phyloP scores from a whole-genome alignment of 1,140 invertebrate genomes.

The Babylonia areolata region DNA sequence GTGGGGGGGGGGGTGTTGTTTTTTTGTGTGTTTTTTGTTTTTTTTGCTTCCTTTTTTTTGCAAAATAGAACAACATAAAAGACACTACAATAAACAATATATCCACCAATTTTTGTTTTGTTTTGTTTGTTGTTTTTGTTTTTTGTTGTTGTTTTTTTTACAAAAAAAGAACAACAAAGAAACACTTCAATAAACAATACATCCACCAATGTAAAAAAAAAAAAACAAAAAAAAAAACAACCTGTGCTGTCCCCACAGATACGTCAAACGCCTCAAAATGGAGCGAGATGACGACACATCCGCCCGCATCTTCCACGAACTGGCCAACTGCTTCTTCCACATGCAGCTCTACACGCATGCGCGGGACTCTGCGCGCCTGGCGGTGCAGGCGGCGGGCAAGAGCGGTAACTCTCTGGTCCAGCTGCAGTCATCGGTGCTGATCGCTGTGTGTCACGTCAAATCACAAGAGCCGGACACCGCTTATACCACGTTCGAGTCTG shows the following conservation, averaged over 20 bases:
- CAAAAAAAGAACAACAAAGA: no score
- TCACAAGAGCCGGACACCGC: background rate
- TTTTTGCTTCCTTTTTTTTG: no score
- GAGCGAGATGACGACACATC: slow-evolving; percentile 18
- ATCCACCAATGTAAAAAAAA: no score
- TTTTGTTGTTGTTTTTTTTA: no score
- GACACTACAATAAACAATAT: no score
- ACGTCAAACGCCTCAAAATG: slow-evolving; percentile 25
- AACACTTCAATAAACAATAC: no score
- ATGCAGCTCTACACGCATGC: slow-evolving; percentile 30
- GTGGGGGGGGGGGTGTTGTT: no score
- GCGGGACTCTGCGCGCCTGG: slow-evolving; percentile 27
- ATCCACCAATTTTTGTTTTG: no score
- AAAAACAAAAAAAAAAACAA: no score
- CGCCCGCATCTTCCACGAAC: slow-evolving; percentile 35
- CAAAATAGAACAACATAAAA: no score
- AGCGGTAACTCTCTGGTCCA: slow-evolving; percentile 24
- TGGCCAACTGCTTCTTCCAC: slow-evolving; percentile 40
- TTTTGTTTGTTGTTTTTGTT: no score
- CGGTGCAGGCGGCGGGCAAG: slow-evolving; percentile 27
- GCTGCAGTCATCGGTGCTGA: slow-evolving; percentile 36
- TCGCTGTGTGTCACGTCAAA: slow-evolving; percentile 20
- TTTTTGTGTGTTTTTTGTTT: no score
- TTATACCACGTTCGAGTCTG: background rate
- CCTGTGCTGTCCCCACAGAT: background rate